Conservation (phyloP, 2,888 invertebrate species). For the Zonitis immaculata region DNA sequence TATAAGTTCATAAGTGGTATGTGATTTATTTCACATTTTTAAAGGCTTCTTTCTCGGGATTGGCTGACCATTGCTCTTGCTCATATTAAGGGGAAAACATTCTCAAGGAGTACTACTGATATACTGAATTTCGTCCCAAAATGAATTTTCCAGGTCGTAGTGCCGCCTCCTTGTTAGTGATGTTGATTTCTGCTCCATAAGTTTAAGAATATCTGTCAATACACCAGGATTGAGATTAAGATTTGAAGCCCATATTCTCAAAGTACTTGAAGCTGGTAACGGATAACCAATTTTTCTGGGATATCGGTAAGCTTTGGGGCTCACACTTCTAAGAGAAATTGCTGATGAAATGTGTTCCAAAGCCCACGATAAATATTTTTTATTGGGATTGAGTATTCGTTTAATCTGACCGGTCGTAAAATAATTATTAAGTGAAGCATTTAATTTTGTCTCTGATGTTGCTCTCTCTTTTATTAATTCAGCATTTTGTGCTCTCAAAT, state of each 20-base stretch:
- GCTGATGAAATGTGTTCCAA: conserved; percentile 18
- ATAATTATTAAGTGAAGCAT: neutral
- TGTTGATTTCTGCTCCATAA: conserved; percentile 8
- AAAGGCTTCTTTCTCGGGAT: too few relatives aligned
- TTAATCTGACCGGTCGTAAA: conserved; percentile 18
- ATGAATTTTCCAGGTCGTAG: too few relatives aligned
- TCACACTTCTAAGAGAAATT: conserved; percentile 21
- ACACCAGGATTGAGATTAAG: conserved; percentile 7
- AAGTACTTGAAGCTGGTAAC: conserved; percentile 17
- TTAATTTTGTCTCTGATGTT: too few relatives aligned
- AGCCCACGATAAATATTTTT: conserved; percentile 8
- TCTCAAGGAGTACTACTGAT: too few relatives aligned
- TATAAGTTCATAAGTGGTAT: too few relatives aligned
- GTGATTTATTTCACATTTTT: too few relatives aligned
- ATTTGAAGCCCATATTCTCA: conserved; percentile 9
- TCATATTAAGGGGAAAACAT: too few relatives aligned
- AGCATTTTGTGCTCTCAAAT: too few relatives aligned
- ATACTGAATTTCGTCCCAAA: too few relatives aligned
- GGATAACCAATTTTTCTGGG: conserved; percentile 18
- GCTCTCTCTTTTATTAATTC: too few relatives aligned
- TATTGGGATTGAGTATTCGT: conserved; percentile 12
- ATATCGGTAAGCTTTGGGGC: conserved; percentile 23
- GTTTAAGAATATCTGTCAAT: conserved; percentile 5
- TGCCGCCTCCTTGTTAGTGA: too few relatives aligned
- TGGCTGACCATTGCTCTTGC: too few relatives aligned